Conservation (phyloP, 2,113 vertebrate genomes). For the Nymphicus hollandicus region DNA sequence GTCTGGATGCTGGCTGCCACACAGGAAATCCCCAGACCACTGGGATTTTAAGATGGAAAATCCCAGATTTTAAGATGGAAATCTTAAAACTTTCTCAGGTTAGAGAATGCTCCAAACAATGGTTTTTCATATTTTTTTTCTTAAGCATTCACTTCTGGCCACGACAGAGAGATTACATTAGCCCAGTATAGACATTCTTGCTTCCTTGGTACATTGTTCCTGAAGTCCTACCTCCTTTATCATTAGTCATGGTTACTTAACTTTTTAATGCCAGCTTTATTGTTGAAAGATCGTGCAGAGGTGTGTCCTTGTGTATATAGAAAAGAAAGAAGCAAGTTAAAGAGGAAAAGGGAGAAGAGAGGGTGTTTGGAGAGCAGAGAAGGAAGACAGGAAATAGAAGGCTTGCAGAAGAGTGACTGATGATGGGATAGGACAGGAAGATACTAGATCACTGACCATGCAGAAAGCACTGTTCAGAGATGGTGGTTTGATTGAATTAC, state of each 20-base stretch:
- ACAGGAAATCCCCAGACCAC: neutral
- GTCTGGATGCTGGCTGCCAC: neutral
- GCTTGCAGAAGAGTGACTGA: rapidly evolving
- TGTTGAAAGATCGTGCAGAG: neutral
- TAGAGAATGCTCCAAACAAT: neutral
- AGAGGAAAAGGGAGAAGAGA: neutral
- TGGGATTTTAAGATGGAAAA: too few relatives aligned
- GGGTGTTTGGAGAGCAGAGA: neutral
- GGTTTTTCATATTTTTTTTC: neutral
- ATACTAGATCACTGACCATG: neutral
- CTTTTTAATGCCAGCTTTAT: neutral
- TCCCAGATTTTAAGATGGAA: too few relatives aligned
- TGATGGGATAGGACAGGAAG: neutral
- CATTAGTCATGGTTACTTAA: neutral
- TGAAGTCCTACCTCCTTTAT: neutral
- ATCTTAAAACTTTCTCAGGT: neutral
- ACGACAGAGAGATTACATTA: neutral
- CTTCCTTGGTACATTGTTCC: neutral
- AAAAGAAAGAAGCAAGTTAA: neutral
- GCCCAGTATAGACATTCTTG: neutral
- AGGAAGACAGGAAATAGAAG: neutral
- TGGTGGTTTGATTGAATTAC: neutral
- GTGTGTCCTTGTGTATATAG: neutral
- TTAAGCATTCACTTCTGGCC: neutral
- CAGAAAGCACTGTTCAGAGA: neutral